Base-by-base conservation (phyloP, 2,113 vertebrate genomes). In the Ceyx margarethae region DNA sequence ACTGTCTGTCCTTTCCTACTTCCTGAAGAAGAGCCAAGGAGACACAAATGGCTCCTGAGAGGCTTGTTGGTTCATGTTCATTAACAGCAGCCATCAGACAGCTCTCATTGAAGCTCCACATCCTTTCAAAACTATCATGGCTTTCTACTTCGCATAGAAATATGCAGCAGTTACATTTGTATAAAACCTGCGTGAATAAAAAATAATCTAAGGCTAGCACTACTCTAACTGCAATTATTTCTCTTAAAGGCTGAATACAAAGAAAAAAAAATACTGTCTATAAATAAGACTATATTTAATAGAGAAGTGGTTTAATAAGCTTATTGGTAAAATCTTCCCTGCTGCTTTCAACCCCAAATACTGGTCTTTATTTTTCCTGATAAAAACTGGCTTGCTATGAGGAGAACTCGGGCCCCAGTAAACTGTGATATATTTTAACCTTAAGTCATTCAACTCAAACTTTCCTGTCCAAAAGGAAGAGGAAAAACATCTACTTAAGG, bases 401-500 rank as follows among this genome's bases (percentile, higher is more conserved):
- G 45, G 26, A 89, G 74, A 92, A 69, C 46, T 62, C 0, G 0
- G 42, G 72, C 64, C 51, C 3, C n/a, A 53, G 46, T 26, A 64
- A 91, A 85, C 33, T 45, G 71, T 80, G 74, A 88, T 91, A 96
- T 90, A 87, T 93, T 67, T 50, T 79, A 86, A 80, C 43, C 68
- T 94, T 85, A 94, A 74, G 92, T 93, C 73, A 87, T 82, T 56
- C 64, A 91, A 62, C 48, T 95, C 75, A 85, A 95, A 95, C 53
- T 95, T 97, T 95, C 87, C 91, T 95, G 80, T 96, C 92, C 66
- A 93, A 97, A 85, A 95, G 66, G 69, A 86, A 95, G 90, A 89
- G 85, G 76, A 95, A 91, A 96, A 97, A 87, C 71, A 96, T 37
- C 90, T 77, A 58, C 91, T 94, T 95, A 96, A 95, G 94, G 94